phyloP scores from a whole-genome alignment of 1,140 invertebrate genomes.

The Bombus superbus region DNA sequence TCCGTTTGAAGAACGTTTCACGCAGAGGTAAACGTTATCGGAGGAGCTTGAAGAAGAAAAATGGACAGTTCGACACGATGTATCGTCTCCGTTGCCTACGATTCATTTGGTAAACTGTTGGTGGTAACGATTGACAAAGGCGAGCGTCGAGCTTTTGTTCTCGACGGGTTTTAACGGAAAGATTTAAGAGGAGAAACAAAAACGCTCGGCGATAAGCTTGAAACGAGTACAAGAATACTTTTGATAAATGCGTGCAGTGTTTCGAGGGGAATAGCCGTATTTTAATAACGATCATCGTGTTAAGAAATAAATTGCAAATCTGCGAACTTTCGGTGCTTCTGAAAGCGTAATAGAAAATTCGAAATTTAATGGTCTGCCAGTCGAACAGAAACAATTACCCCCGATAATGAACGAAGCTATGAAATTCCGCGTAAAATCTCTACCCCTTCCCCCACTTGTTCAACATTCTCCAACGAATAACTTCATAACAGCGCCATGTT shows the following conservation, averaged over 20 bases:
- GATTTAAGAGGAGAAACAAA: no score
- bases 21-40: background rate
- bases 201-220: background rate
- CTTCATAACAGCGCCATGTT: background rate
- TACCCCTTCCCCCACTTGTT: background rate
- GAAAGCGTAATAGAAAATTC: background rate
- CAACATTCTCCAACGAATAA: slow-evolving; percentile 3
- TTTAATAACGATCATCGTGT: background rate
- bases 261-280: background rate
- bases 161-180: background rate
- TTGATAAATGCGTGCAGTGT: background rate
- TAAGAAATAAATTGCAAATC: background rate
- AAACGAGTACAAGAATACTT: background rate
- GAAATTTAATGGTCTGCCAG: background rate
- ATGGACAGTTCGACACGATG: background rate
- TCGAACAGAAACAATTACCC: background rate
- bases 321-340: background rate
- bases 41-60: background rate
- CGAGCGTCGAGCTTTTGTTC: no score
- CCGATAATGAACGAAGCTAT: background rate
- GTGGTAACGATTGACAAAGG: no score
- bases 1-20: background rate
- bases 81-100: no score
- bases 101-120: no score
- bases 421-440: background rate